Evolutionary conservation across 1,140 invertebrate species (phyloP), one percentile per base, ranked within the genome.

Genomic region (Rhopalosiphum maidis): DNA sequence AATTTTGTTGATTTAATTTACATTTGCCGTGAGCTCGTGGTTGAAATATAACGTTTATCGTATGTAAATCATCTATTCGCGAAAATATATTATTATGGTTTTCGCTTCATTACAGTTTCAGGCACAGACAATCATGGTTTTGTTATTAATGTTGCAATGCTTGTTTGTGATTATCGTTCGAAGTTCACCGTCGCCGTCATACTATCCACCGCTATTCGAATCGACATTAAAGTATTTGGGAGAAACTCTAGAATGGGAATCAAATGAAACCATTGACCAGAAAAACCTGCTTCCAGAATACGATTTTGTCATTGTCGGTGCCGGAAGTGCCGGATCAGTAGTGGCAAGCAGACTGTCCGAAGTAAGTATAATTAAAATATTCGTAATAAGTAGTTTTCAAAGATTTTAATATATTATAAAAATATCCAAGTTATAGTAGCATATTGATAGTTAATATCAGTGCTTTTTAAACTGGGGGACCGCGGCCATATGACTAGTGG

Each of bases 201-300:
- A 18, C 15, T 90, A n/a, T 88, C 94, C 93, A 91, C 94, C 95
- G 11, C 55, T 94, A 54, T 91, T 94, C 8, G 87, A 94, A 87
- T 94, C 94, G 7, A 18, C 92, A 2, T 1, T 94, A 3, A 83
- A 93, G 18, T 93, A 93, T 68, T 23, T 94, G 8, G 9, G 21
- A 11, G 94, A 94, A 25, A 95, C 96, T 0, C 96, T 97, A 7
- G 97, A 98, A 1, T 97, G 98, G 0, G 96, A 97, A 95, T 96
- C 97, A 0, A 96, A 96, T 94, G 95, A 97, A 87, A 95, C 96
- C 91, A 25, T 21, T 8, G n/a, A 60, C 11, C 21, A 30, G 37
- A 37, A 35, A 94, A 92, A 55, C 0, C 37, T 94, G 37, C 48
- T 90, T 11, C 30, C 95, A 8, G 96, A 96, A 94, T 98, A 98